Base-by-base conservation (phyloP, 2,888 invertebrate genomes). In the Epicampocera succincta region DNA sequence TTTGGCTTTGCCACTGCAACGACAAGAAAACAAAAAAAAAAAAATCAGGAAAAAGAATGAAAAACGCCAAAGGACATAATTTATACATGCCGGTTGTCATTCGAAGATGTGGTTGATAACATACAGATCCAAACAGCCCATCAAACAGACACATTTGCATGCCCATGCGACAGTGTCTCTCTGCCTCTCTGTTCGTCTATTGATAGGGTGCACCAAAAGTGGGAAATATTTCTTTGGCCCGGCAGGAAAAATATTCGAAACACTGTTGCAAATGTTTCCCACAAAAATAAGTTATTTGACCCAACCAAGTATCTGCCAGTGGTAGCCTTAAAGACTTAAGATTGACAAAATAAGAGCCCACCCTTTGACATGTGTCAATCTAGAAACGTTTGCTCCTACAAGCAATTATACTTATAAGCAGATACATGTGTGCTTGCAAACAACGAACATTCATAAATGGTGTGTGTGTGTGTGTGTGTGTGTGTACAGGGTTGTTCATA, bases 1-100 rank as follows among this genome's bases (percentile, higher is more conserved):
- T 78, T 66, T 78, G 58, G 65, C 58, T 78, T 65, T 78, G 78
- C 58, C 38, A 65, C 65, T 66, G 71, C 44, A 48, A 48, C 50
- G 38, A 40, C 48, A 65, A 58, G 38, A 71, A 63, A 77, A 56
- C 29, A 56, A 77, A 44, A 33, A 54, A n/a, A 52, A 54, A 63
- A 29, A 13, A 17, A 66, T 3, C 8, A 58, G 60, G 48, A 52
- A 63, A 19, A 42, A 58, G 42, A 56, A 78, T 48, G 52, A 68
- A 79, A 74, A 69, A 56, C 75, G 75, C 74, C 58, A 50, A 74
- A 80, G 69, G 80, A 80, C 46, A 73, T 80, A 68, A 80, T 75
- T 69, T 69, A 80, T 74, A 63, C 69, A 66, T 69, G 80, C 56
- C 63, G 72, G 72, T 72, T 72, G 78, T 69, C 75, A 75, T 78